Evolutionary conservation across 2,888 invertebrate genomes (phyloP), one percentile per base, ranked within the genome.

Genomic region (Drosophila pseudotakahashii): DNA sequence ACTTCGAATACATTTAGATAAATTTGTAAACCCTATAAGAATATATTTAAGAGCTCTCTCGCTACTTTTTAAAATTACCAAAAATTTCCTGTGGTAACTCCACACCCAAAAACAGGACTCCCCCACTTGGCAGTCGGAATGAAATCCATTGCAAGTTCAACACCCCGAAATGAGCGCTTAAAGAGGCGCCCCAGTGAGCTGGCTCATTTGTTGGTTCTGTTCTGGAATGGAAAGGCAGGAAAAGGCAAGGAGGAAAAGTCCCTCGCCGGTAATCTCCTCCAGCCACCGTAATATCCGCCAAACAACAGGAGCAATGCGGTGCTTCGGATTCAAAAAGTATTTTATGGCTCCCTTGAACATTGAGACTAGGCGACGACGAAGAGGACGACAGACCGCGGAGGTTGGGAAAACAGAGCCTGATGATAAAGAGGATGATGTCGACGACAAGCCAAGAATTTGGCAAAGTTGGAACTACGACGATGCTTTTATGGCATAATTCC

Each of bases 401-500:
- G 9, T 11, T 2, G 16, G 4, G 14, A 23, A 32, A 11, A 48
- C 19, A 2, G 34, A 34, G 48, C 7, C 30, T 7, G 45, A 45
- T 45, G 61, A 61, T 30, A 37, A 71, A 66, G 74, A 70, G 73
- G 66, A 63, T 44, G 63, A 73, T 45, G 73, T 55, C 63, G 70
- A 55, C 70, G 87, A 78, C 59, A 81, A 66, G 67, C 72, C 67
- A 73, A 66, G 74, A 72, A 73, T 73, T 73, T 72, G 66, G 68
- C 45, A 73, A 74, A 54, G 67, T 67, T 64, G 68, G 68, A 55
- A 68, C 68, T 42, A 52, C 58, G 79, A 79, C 73, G 83, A 78
- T 60, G 83, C 87, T 82, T 82, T 82, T 82, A 82, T 82, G 84
- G 87, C 87, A 87, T 82, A 84, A 87, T 82, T 86, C 78, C 52